Evolutionary conservation across 2,113 vertebrate genomes (phyloP), one percentile per base, ranked within the genome.

Genomic region (Romanogobio albipinnatus): DNA sequence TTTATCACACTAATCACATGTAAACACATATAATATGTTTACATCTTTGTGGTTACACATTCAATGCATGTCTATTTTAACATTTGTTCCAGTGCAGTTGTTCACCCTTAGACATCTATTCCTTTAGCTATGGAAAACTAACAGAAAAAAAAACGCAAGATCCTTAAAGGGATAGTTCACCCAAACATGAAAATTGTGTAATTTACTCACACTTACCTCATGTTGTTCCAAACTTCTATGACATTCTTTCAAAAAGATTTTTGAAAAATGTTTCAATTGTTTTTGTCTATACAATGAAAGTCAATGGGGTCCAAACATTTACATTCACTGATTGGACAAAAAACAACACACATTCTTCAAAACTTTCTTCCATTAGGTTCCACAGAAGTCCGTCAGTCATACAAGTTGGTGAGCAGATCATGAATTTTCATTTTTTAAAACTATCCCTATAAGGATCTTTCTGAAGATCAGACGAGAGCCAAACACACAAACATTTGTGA

Each of bases 21-120:
- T 70, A 43, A 70, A 43, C 66, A 19, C 64, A 70, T 70, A 4
- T 11, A 71, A 43, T 70, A n/a, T 43, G 68, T 71, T 71, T 43
- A 71, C 9, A 71, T n/a, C 9, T 11, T 56, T 71, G 33, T 39
- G 33, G 64, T 19, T 39, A 36, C 39, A 9, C 33, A 39, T 39
- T 68, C 64, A 68, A 68, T 39, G 39, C 9, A 39, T 5, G 17
- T 22, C 70, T 73, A n/a, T 45, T 47, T 73, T 24, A 24, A 73
- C 66, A 24, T 73, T 13, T 73, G 43, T 45, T 47, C 22, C 39
- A 73, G 39, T 13, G 43, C 22, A 73, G 39, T 24, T n/a, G 39
- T 4, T 73, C 22, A 11, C 17, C 33, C 36, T 22, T 22, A 43
- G 36, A 70, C 33, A 9, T 71, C 33, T 5, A 71, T 70, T 70